phyloP scores from a whole-genome alignment of 35 echinoderm and acorn worm species.

The Apostichopus parvimensis region DNA sequence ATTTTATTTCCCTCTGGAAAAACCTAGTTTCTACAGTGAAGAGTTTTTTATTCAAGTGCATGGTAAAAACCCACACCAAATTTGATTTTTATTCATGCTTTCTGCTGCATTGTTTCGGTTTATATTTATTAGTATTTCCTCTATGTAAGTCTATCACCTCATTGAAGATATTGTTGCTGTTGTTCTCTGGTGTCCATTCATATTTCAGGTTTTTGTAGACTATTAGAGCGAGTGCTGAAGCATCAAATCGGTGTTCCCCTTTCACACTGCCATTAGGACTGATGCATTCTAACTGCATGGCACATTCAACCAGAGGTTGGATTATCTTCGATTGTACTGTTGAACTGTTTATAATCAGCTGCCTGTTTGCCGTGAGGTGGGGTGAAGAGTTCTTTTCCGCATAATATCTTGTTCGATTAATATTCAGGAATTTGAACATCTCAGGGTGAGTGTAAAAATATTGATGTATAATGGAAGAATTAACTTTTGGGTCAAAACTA shows the following conservation, averaged over 20 bases:
- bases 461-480: constrained; percentile 35
- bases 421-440: constrained; percentile 56
- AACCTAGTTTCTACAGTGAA: no score
- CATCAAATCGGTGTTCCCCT: constrained; percentile 61
- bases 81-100: no score
- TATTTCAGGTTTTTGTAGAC: constrained; percentile 67
- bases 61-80: no score
- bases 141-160: constrained; percentile 44
- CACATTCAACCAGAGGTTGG: constrained; percentile 62
- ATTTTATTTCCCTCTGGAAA: no score
- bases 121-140: background rate
- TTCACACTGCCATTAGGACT: constrained; percentile 46
- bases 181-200: constrained; percentile 63
- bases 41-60: no score
- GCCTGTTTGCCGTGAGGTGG: constrained; percentile 64
- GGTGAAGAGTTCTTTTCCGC: constrained; percentile 32
- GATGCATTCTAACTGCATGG: constrained; percentile 54
- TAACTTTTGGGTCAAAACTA: constrained; percentile 61
- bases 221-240: constrained; percentile 64
- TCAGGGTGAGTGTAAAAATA: constrained; percentile 57
- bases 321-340: constrained; percentile 59
- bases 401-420: constrained; percentile 62
- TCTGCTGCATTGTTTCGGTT: background rate
- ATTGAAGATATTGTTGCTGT: constrained; percentile 53
- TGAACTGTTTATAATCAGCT: constrained; percentile 72